phyloP scores from a whole-genome alignment of 1,140 invertebrate genomes.

The Neodiprion pinetum region DNA sequence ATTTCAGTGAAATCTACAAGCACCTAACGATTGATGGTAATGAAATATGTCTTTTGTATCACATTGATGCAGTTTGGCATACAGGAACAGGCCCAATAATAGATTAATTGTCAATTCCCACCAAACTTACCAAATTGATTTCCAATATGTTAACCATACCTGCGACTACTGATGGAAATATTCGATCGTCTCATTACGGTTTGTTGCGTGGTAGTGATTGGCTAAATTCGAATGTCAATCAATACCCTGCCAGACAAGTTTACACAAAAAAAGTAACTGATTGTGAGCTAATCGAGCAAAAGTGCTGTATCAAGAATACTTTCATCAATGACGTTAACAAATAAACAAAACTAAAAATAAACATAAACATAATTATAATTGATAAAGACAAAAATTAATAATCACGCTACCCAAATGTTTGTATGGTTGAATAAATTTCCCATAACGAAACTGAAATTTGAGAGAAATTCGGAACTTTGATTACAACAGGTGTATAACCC shows the following conservation, averaged over 20 bases:
- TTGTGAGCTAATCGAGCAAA: neutral
- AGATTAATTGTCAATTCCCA: neutral
- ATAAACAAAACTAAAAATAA: neutral
- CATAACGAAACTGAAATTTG: neutral
- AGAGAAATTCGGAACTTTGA: neutral
- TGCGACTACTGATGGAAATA: neutral
- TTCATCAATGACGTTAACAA: neutral
- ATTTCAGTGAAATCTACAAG: constrained; percentile 1
- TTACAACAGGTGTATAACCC: neutral
- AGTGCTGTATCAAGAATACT: neutral
- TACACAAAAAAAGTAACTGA: neutral
- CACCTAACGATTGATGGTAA: neutral
- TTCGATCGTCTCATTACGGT: neutral
- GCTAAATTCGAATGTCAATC: neutral
- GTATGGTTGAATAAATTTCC: neutral
- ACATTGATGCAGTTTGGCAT: neutral
- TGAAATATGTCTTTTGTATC: neutral
- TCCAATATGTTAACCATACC: neutral
- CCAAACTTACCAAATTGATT: neutral
- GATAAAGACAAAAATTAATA: neutral
- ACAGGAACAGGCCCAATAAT: neutral
- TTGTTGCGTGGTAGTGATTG: neutral
- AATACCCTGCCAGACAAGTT: neutral
- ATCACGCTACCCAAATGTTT: neutral
- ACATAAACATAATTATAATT: neutral